Evolutionary conservation across 2,797 vertebrate genomes (phyloP).

Genomic region (Anguilla anguilla): DNA sequence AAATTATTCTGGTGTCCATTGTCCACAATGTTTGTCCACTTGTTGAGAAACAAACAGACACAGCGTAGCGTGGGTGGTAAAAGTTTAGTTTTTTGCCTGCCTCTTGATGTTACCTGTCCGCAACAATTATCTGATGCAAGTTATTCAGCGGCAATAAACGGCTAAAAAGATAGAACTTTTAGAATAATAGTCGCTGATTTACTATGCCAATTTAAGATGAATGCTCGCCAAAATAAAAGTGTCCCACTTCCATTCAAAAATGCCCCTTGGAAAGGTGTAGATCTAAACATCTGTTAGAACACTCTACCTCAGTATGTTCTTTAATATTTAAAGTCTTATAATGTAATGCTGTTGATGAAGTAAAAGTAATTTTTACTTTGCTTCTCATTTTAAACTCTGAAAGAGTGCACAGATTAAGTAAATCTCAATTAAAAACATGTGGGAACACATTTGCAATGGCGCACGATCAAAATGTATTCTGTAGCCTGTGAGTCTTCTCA

Average conservation of each 20-base stretch:
- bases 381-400: background rate
- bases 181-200: background rate
- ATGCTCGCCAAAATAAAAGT: background rate
- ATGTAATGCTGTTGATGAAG: background rate
- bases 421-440: constrained; percentile 7
- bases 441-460: background rate
- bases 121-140: constrained; percentile 45
- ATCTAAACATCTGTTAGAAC: background rate
- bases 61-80: constrained; percentile 53
- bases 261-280: background rate
- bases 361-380: background rate
- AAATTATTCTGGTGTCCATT: background rate
- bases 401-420: background rate
- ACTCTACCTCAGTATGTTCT: background rate
- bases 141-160: constrained; percentile 40
- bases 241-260: background rate
- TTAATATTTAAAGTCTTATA: background rate
- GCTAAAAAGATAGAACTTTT: background rate
- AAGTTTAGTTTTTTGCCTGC: constrained; percentile 56
- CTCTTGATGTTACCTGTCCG: constrained; percentile 56
- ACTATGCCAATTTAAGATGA: background rate
- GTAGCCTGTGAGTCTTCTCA: background rate
- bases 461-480: background rate
- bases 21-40: background rate
- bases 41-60: background rate